Conservation (phyloP, 35 echinoderm and acorn worm genomes). For the Anneissia japonica region DNA sequence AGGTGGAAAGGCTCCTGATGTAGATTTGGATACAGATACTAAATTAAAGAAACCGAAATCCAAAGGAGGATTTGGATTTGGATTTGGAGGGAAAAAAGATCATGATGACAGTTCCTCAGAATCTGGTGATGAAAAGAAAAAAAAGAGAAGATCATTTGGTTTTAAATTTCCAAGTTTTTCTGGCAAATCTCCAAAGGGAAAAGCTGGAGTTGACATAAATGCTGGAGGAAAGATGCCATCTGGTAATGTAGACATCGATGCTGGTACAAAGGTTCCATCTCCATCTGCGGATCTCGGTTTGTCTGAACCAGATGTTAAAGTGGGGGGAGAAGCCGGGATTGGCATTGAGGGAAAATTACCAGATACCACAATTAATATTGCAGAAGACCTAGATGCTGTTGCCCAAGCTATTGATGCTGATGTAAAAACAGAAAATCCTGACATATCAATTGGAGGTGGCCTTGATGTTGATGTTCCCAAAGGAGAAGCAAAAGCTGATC, state of each 20-base stretch:
- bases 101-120: neutral
- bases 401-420: neutral
- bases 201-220: no score
- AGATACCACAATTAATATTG: slow-evolving; percentile 39
- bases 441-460: neutral
- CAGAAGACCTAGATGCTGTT: slow-evolving; percentile 8
- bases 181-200: neutral
- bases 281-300: neutral
- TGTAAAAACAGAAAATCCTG: neutral
- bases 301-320: slow-evolving; percentile 9
- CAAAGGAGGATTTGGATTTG: neutral
- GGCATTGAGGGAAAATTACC: neutral
- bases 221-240: slow-evolving; percentile 9
- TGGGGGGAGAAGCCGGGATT: slow-evolving; percentile 6
- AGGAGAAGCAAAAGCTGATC: neutral
- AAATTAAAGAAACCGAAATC: neutral
- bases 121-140: slow-evolving; percentile 11
- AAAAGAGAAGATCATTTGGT: neutral
- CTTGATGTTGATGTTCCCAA: slow-evolving; percentile 9
- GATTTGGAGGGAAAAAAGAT: neutral
- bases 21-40: no score
- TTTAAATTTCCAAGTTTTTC: neutral
- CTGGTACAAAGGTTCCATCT: neutral
- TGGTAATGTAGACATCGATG: slow-evolving; percentile 44
- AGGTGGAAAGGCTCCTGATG: no score